phyloP scores from a whole-genome alignment of 2,113 vertebrate species.

The Parus major region DNA sequence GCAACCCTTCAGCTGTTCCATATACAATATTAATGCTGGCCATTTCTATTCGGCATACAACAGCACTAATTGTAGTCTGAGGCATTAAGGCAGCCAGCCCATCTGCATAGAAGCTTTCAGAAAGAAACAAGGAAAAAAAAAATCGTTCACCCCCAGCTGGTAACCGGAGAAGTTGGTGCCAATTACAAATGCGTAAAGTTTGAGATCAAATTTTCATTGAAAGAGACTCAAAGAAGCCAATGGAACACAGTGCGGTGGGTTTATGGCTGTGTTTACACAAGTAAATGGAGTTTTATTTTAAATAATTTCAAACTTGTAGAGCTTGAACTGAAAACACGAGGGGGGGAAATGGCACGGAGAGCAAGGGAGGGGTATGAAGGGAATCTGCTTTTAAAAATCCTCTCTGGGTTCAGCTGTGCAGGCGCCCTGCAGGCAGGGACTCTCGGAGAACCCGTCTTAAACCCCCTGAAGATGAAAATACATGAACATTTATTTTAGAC shows the following conservation, averaged over 20 bases:
- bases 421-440: neutral
- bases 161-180: slow-evolving; percentile 80
- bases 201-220: slow-evolving; percentile 71
- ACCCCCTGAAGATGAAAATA: neutral
- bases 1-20: slow-evolving; percentile 90
- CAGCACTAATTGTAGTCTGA: slow-evolving; percentile 81
- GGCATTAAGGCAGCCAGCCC: slow-evolving; percentile 81
- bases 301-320: neutral
- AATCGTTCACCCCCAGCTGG: slow-evolving; percentile 80
- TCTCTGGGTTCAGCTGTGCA: neutral
- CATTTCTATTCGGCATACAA: slow-evolving; percentile 80
- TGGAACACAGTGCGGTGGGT: slow-evolving; percentile 1
- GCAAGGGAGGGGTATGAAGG: neutral
- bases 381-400: neutral
- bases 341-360: too few relatives aligned
- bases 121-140: slow-evolving; percentile 63
- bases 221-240: slow-evolving; percentile 55
- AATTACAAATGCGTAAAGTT: slow-evolving; percentile 84
- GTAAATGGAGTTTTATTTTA: slow-evolving; percentile 42
- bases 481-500: neutral
- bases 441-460: neutral
- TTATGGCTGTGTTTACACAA: slow-evolving; percentile 41
- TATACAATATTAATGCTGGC: slow-evolving; percentile 97
- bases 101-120: slow-evolving; percentile 87
- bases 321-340: neutral